Base-by-base conservation (phyloP, 1,140 invertebrate genomes). In the Neotoxoptera formosana region DNA sequence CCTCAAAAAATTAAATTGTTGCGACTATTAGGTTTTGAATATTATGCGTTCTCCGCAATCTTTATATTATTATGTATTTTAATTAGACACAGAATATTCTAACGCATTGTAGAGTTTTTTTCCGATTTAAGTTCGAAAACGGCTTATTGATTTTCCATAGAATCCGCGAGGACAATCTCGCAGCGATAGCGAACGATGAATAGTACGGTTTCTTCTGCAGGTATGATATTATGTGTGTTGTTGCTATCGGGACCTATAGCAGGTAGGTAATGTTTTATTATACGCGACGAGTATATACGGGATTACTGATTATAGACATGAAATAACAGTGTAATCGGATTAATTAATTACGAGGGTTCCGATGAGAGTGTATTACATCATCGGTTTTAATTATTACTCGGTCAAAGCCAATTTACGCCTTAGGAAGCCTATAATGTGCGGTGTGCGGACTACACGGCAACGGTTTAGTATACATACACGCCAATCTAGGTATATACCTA, bases 381-480 rank as follows among this genome's bases (percentile, higher is more conserved):
- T 56, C 81, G 36, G 45, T 93, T 93, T 93, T 93, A 93, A 93
- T 93, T 93, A 93, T 93, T 93, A 93, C 56, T 93, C 91, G 25
- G 48, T 7, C 48, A 83, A 93, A 93, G 76, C 91, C 91, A 93
- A 93, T 93, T 93, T 34, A 93, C 91, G 91, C 81, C 34, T 53
- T n/a, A n/a, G 25, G 91, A 83, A 93, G 91, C 91, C 91, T 36
- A 86, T 83, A 30, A 51, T n/a, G n/a, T n/a, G n/a, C n/a, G n/a
- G n/a, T n/a, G 51, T 21, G 51, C 7, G 51, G 51, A 4, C 51
- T 53, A 53, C 51, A 25, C 34, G 84, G 47, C 23, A 21, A 83
- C 84, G 84, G 84, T 86, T 86, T 84, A 83, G 34, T 36, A 8
- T 45, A 11, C 4, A 41, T 41, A 23, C 47, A 86, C 9, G 7